These are phyloP conservation scores for Leucosticte australis DNA, from an alignment of 2,113 vertebrate species.

Conservation along the genomic window DNA sequence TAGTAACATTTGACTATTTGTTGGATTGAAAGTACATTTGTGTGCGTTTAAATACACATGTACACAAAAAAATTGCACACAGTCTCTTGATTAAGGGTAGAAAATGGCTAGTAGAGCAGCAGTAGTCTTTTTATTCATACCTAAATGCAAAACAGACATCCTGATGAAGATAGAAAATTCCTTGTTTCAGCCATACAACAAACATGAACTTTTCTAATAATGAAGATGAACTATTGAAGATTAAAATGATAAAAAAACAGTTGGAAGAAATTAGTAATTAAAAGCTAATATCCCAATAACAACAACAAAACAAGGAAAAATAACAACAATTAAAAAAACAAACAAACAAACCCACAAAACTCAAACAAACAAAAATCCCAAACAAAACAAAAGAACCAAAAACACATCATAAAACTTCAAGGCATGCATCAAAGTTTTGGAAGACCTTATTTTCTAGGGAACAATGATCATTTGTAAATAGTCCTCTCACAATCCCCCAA, in stretches of 20 bases:
- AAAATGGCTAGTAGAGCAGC: not conserved
- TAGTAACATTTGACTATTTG: not conserved
- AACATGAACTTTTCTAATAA: not conserved
- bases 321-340: fast-evolving
- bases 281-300: not conserved
- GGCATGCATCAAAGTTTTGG: not conserved
- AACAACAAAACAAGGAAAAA: not conserved
- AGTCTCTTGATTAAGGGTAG: not conserved
- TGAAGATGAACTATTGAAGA: not conserved
- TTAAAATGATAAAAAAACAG: not conserved
- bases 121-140: not conserved
- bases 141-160: not conserved
- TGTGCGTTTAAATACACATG: not conserved
- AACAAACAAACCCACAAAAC: not conserved
- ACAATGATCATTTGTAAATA: not conserved
- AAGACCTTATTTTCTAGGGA: not conserved
- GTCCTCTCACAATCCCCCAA: fast-evolving
- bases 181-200: not conserved
- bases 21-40: not conserved
- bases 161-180: not conserved
- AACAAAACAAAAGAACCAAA: not conserved
- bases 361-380: not conserved
- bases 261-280: not conserved
- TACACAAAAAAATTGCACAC: not conserved
- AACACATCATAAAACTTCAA: not conserved